Evolutionary conservation across 2,797 vertebrate species (phyloP), one percentile per base, ranked within the genome.

Genomic region (Oreonectes daqikongensis): DNA sequence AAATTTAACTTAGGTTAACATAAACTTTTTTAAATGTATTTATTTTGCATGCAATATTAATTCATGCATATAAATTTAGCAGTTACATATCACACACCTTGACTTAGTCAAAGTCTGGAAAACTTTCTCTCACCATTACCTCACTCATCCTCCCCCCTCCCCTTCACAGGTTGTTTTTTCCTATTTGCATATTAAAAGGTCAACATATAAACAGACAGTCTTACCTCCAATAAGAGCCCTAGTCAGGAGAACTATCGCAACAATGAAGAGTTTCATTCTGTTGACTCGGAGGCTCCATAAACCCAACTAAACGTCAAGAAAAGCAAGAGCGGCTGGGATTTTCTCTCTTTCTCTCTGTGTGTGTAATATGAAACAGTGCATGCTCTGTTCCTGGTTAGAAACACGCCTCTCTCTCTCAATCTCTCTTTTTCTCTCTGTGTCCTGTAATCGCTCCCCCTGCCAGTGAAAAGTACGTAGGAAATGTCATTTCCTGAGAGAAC

Each of bases 351-450:
- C 76, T 67, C 72, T 67, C 50, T 57, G 60, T 71, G 67, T 75
- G 66, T 78, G 65, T 69, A 93, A 92, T 92, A 88, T 88, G 89
- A 93, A 93, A 94, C 93, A 94, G 90, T 91, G 88, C 88, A 82
- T 85, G 89, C 90, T 93, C 92, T 94, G 93, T 94, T 94, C 91
- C 90, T 85, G 90, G 88, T 93, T 93, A 93, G 92, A 90, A 93
- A 93, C 92, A 91, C 90, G 92, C 91, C 90, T 64, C 76, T 65
- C 72, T 72, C 57, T 83, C 79, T 75, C 81, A 14, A 14, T 64
- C 46, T 83, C 72, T 44, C 75, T 57, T 69, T 82, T 86, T 82
- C 87, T 85, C 79, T 72, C 85, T 79, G 79, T 67, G 82, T 53
- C 80, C 55, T 15, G 66, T 77, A 84, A 78, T 83, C 82, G 76